Conservation (phyloP, 1,140 invertebrate genomes). For the Pollicipes pollicipes region DNA sequence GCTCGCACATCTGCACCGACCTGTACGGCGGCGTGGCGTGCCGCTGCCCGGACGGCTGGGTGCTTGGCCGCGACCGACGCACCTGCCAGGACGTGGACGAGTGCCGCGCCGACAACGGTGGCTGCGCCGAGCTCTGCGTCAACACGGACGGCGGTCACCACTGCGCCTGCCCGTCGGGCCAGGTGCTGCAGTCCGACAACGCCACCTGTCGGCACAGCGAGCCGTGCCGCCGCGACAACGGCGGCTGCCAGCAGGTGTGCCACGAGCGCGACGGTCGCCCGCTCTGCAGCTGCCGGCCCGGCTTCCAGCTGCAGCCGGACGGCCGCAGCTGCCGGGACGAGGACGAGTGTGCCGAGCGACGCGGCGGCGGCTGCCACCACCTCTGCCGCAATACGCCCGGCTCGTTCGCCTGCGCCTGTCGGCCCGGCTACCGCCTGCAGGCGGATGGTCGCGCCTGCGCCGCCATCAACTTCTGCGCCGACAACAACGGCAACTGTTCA, state of each 20-base stretch:
- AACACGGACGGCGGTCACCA: conserved; percentile 26
- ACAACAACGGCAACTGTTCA: conserved; percentile 11
- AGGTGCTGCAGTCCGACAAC: conserved; percentile 25
- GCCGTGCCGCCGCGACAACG: conserved; percentile 57
- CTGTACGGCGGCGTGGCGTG: conserved; percentile 40
- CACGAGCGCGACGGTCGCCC: conserved; percentile 21
- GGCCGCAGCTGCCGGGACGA: conserved; percentile 37
- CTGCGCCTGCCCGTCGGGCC: conserved; percentile 27
- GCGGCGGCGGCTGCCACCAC: conserved; percentile 34
- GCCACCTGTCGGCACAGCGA: conserved; percentile 34
- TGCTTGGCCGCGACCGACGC: conserved; percentile 25
- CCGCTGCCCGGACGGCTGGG: conserved; percentile 24
- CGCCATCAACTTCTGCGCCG: conserved; percentile 20
- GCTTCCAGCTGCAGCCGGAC: conserved; percentile 26
- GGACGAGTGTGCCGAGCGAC: conserved; percentile 42
- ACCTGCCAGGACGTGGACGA: conserved; percentile 39
- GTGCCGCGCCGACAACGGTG: conserved; percentile 32
- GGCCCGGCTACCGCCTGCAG: conserved; percentile 11
- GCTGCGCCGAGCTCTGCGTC: conserved; percentile 38
- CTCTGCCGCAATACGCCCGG: conserved; percentile 34
- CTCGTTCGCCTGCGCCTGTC: conserved; percentile 32
- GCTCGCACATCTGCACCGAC: conserved; percentile 37
- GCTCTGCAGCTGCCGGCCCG: conserved; percentile 23
- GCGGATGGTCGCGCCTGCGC: conserved; percentile 13
- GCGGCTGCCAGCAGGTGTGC: conserved; percentile 66